phyloP scores from a whole-genome alignment of 2,113 vertebrate species.

The Pedionomus torquatus region DNA sequence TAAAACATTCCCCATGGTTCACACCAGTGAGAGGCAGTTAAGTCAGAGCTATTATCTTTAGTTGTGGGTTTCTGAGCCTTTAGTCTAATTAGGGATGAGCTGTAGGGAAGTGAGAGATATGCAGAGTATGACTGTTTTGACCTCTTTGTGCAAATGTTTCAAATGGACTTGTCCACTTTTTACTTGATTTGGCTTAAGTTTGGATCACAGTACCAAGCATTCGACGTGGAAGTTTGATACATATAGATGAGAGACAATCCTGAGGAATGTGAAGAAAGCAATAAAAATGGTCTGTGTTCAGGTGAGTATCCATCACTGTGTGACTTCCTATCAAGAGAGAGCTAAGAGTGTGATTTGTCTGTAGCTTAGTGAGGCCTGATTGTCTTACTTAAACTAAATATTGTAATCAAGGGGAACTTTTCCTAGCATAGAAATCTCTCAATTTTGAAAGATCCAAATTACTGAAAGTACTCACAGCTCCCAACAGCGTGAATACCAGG shows the following conservation, averaged over 20 bases:
- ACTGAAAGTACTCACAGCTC: not conserved
- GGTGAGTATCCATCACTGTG: not conserved
- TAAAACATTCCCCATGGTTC: not conserved
- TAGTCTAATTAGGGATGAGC: not conserved
- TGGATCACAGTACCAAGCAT: not conserved
- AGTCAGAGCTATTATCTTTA: not conserved
- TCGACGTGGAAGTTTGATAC: not conserved
- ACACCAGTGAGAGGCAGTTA: not conserved
- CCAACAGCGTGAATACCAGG: not conserved
- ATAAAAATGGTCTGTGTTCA: not conserved
- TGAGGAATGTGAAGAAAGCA: not conserved
- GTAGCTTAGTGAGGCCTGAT: not conserved
- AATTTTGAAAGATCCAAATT: not conserved
- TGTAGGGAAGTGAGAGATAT: not conserved
- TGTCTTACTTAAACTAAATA: not conserved
- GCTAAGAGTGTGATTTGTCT: not conserved
- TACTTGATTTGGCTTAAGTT: not conserved
- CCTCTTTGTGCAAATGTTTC: not conserved
- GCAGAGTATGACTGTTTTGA: not conserved
- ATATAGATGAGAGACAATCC: not conserved
- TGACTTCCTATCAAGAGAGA: not conserved
- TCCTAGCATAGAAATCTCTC: not conserved
- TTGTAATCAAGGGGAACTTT: not conserved
- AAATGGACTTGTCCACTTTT: not conserved
- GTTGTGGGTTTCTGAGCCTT: not conserved